Percentiles rank a stretch among this genome's conserved stretches.
Evolutionary conservation across 1,140 invertebrate species (phyloP).

Genomic region (Halesus radiatus): DNA sequence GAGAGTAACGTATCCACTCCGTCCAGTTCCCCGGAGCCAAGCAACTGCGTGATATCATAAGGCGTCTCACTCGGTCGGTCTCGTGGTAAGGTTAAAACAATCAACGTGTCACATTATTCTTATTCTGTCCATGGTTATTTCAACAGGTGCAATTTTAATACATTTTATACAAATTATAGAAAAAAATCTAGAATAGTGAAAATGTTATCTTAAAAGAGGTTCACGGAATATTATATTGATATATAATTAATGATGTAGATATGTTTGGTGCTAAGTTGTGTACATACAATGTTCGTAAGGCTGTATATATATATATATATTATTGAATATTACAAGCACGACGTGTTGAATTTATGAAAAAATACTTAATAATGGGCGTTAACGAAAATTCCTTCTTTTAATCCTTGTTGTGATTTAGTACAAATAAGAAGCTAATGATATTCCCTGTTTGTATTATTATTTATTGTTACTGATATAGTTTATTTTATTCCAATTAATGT

Average conservation of each 20-base stretch:
- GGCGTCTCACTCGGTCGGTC: not conserved
- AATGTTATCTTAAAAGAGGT: too few species aligned
- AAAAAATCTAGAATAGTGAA: too few species aligned
- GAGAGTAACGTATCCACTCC: conserved; percentile 26
- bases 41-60: conserved; percentile 54
- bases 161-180: conserved; percentile 35
- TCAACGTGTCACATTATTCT: conserved; percentile 30
- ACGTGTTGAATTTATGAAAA: conserved; percentile 14
- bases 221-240: not conserved
- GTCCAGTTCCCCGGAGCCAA: conserved; percentile 48
- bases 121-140: conserved; percentile 35
- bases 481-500: conserved; percentile 22
- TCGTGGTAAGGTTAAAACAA: not conserved
- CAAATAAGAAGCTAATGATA: conserved; percentile 27
- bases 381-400: conserved; percentile 22
- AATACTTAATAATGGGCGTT: conserved; percentile 35
- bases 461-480: conserved; percentile 14
- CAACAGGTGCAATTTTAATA: conserved; percentile 39
- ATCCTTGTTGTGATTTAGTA: conserved; percentile 41
- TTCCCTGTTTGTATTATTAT: conserved; percentile 9
- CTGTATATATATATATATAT: not conserved
- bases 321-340: too few species aligned
- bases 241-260: not conserved
- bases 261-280: conserved; percentile 35
- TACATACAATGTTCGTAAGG: conserved; percentile 21